Conservation (phyloP, 2,888 invertebrate species). For the Pimpla rufipes region DNA sequence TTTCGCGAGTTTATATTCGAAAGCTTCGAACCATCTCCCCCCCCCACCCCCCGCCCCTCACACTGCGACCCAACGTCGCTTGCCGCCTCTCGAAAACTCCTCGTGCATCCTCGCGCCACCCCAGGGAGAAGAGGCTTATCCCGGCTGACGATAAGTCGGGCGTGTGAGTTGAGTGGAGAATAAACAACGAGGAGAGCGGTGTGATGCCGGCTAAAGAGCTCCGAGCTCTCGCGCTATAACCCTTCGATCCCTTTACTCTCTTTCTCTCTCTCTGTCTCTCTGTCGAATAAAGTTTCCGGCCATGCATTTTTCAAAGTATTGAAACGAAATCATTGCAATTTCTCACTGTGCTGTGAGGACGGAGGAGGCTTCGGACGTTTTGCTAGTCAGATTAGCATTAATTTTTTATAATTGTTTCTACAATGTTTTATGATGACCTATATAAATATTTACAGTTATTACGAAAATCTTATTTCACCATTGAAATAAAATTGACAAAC, state of each 20-base stretch:
- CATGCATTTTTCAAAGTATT: constrained; percentile 16
- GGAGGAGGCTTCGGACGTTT: no score
- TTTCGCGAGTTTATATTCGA: constrained; percentile 61
- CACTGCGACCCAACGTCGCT: constrained; percentile 4
- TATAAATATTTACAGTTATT: no score
- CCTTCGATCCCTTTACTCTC: constrained; percentile 15
- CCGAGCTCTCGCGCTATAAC: constrained; percentile 27
- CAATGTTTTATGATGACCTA: no score
- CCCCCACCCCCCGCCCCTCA: constrained; percentile 1
- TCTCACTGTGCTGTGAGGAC: no score
- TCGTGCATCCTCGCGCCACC: constrained; percentile 25
- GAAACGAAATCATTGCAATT: neutral
- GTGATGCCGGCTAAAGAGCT: constrained; percentile 54
- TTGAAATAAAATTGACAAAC: no score
- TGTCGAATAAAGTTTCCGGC: neutral
- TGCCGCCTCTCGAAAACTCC: neutral
- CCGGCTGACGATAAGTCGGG: constrained; percentile 70
- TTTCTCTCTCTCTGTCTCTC: no score
- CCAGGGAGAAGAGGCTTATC: constrained; percentile 56
- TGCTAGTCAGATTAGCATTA: no score
- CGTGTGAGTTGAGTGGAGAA: constrained; percentile 62
- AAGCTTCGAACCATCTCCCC: constrained; percentile 24
- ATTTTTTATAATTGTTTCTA: no score
- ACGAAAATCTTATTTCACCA: no score
- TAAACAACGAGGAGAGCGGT: constrained; percentile 54